Evolutionary conservation across 2,113 vertebrate genomes (phyloP).

Genomic region (Macaca nemestrina): DNA sequence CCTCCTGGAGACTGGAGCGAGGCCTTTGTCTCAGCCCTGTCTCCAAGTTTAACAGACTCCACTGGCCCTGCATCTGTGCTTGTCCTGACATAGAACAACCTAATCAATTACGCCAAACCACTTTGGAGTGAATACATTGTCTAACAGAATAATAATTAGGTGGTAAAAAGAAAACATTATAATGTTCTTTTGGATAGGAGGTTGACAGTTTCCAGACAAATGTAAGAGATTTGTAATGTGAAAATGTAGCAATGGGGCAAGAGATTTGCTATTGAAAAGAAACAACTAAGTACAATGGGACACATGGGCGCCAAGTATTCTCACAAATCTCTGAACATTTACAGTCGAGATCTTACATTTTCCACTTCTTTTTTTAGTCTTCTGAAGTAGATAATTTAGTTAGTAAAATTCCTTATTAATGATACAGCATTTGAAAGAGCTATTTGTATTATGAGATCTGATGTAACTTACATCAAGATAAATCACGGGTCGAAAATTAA

Average conservation of each 20-base stretch:
- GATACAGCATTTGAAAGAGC: not conserved
- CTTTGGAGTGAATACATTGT: slow-evolving; percentile 82
- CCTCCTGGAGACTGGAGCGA: slow-evolving; percentile 35
- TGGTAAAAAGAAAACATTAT: slow-evolving; percentile 80
- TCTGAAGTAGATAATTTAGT: not conserved
- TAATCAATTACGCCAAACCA: slow-evolving; percentile 89
- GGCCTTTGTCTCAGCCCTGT: slow-evolving; percentile 68
- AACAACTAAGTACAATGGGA: not conserved
- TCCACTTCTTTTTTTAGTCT: not conserved
- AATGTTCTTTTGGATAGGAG: slow-evolving; percentile 61
- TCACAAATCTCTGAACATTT: not conserved
- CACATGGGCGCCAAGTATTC: too few relatives aligned
- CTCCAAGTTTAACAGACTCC: slow-evolving; percentile 84
- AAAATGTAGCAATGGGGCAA: not conserved
- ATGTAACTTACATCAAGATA: not conserved
- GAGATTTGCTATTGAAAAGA: not conserved
- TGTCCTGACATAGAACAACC: slow-evolving; percentile 88
- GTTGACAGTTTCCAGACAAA: slow-evolving; percentile 74
- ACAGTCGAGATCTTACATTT: not conserved
- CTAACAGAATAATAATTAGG: slow-evolving; percentile 82
- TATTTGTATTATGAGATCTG: not conserved
- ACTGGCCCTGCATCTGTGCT: slow-evolving; percentile 88
- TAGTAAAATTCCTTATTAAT: not conserved
- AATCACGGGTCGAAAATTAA: not conserved
- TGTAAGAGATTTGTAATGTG: not conserved